These are phyloP conservation scores for Piprites chloris DNA, from an alignment of 2,113 vertebrate genomes.

Conservation along the genomic window DNA sequence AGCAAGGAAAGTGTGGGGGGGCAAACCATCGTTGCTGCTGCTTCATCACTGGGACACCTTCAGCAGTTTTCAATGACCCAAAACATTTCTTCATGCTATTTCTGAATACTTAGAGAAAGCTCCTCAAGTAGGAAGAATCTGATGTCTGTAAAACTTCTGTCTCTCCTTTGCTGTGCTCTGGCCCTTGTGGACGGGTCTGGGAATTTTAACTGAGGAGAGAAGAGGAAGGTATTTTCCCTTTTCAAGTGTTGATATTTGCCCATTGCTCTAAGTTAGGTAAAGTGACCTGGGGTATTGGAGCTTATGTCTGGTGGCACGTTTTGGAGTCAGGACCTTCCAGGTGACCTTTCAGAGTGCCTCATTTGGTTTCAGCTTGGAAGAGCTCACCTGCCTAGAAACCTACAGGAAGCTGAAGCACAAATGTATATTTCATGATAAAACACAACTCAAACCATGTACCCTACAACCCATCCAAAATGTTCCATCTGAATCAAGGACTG, in stretches of 20 bases:
- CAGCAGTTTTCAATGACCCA: not conserved
- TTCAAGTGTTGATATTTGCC: not conserved
- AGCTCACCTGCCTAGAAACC: not conserved
- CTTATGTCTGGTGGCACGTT: accelerated
- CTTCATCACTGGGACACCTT: not conserved
- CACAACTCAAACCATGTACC: not conserved
- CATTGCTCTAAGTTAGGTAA: not conserved
- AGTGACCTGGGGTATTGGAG: not conserved
- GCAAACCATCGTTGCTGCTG: not conserved
- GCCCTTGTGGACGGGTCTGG: not conserved
- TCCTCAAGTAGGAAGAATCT: not conserved
- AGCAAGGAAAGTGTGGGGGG: not conserved
- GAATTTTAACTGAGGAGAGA: not conserved
- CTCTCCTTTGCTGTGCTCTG: not conserved
- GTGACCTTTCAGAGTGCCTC: not conserved
- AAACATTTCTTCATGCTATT: accelerated
- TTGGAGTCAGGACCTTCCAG: not conserved
- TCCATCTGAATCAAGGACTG: not conserved
- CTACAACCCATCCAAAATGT: not conserved
- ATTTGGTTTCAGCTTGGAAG: not conserved
- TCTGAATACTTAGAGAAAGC: not conserved
- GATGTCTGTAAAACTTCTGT: not conserved
- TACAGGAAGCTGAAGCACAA: not conserved
- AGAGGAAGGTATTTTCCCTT: not conserved
- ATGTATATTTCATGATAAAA: not conserved